Base-by-base conservation (phyloP, 2,113 vertebrate genomes). In the Microcebus lehilahytsara region DNA sequence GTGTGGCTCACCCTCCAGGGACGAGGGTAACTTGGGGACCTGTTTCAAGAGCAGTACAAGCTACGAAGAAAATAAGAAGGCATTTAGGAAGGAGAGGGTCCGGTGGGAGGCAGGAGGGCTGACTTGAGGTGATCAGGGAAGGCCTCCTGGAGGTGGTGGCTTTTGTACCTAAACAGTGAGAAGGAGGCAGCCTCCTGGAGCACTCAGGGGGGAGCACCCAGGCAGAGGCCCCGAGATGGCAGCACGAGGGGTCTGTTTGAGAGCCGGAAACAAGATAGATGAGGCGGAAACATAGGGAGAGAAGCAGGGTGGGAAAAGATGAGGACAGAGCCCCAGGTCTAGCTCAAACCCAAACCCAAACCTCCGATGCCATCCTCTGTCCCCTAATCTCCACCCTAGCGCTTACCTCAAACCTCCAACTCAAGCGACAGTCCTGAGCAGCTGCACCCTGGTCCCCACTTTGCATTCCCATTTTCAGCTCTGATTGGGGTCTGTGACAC, bases 171-270 rank as follows among this genome's bases (percentile, higher is more conserved):
- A 34, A 85, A 37, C 12, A 10, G 22, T 4, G n/a, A 69, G 53
- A 32, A 89, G 60, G 49, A 34, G 27, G 74, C 11, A 40, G 62
- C 25, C 0, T 0, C 0, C 4, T 3, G 32, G 12, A 16, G 23
- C 20, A 37, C 22, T 22, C 64, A 42, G 27, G 19, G 34, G n/a
- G 11, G 25, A 42, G 40, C 3, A 42, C 34, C 67, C 1, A 1
- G 77, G 30, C 78, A 25, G 74, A 72, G 84, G 83, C n/a, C 37
- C n/a, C 14, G 42, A 30, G 25, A 27, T 23, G 75, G 69, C n/a
- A 12, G 5, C 49, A 5, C 13, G 20, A 11, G 8, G 27, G 60
- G 62, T 20, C 62, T 37, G 1, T 72, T 30, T 40, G 81, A 42
- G 81, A 49, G n/a, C 40, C 2, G 14, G 81, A n/a, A n/a, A 34